Percentiles rank a stretch among this genome's conserved stretches.
phyloP scores from a whole-genome alignment of 2,797 vertebrate species.

The Leptatherina wallacei region DNA sequence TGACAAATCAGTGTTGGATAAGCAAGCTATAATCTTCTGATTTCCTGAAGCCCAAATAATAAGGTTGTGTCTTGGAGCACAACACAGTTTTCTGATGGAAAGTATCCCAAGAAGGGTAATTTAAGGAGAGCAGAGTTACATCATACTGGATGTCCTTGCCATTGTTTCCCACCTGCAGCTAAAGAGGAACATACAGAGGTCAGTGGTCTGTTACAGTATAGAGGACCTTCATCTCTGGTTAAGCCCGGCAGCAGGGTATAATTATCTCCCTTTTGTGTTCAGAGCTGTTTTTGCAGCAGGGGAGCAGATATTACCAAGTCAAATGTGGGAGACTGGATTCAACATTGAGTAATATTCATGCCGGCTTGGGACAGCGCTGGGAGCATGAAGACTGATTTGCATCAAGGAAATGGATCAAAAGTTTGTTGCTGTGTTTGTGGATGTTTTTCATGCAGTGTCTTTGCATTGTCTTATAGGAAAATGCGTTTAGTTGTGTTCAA shows the following conservation, averaged over 20 bases:
- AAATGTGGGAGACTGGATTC: constrained; percentile 76
- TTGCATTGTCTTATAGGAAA: not conserved
- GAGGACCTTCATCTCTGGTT: constrained; percentile 66
- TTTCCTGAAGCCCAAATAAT: constrained; percentile 19
- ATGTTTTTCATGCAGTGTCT: not conserved
- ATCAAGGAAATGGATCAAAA: constrained; percentile 43
- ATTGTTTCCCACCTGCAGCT: constrained; percentile 65
- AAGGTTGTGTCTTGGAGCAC: constrained; percentile 9
- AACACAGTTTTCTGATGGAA: constrained; percentile 11
- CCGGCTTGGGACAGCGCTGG: constrained; percentile 48
- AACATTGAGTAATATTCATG: constrained; percentile 65
- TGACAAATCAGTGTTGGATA: constrained; percentile 16
- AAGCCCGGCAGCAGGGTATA: constrained; percentile 64
- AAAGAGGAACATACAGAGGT: constrained; percentile 62
- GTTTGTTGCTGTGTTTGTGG: constrained; percentile 20
- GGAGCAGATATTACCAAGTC: constrained; percentile 80
- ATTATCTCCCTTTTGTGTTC: constrained; percentile 77
- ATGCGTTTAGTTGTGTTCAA: not conserved
- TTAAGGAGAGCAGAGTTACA: constrained; percentile 51
- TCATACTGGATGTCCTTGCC: constrained; percentile 64
- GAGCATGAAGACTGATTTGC: constrained; percentile 63
- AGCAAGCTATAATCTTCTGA: constrained; percentile 5
- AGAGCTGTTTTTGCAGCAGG: constrained; percentile 63
- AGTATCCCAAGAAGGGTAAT: constrained; percentile 46
- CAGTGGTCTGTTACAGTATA: constrained; percentile 52